Evolutionary conservation across 2,888 invertebrate species (phyloP).

Genomic region (Orthosia gothica): DNA sequence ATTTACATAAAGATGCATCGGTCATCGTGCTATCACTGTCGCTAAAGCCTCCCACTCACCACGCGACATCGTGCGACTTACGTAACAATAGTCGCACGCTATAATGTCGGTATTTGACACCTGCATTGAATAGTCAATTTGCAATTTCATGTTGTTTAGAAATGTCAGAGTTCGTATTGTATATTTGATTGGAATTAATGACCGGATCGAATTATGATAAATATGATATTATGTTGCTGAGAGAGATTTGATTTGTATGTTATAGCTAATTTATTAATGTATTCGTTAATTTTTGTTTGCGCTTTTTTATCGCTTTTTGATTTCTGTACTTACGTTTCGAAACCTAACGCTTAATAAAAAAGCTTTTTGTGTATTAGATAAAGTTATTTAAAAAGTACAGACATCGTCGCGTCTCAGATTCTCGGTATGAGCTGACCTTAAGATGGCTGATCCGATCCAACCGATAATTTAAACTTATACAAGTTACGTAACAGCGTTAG

Average conservation of each 20-base stretch:
- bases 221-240: background rate
- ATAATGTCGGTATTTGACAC: conserved; percentile 48
- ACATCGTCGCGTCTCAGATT: too few species aligned
- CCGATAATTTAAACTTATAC: conserved; percentile 53
- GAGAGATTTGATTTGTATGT: conserved; percentile 4
- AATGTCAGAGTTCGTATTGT: conserved; percentile 31
- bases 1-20: conserved; percentile 23
- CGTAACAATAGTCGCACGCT: conserved; percentile 42
- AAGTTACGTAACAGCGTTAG: conserved; percentile 56
- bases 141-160: conserved; percentile 39
- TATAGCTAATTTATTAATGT: background rate
- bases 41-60: conserved; percentile 52
- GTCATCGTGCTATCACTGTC: conserved; percentile 60
- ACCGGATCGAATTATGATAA: conserved; percentile 15
- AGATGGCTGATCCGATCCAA: conserved; percentile 36
- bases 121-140: conserved; percentile 47
- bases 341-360: background rate
- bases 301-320: background rate
- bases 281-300: background rate
- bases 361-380: too few species aligned
- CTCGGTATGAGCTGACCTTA: too few species aligned
- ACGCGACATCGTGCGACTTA: conserved; percentile 46
- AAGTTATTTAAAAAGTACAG: too few species aligned
- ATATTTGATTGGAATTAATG: conserved; percentile 26
- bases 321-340: background rate